phyloP scores from a whole-genome alignment of 2,888 invertebrate genomes.

The Pteria penguin region DNA sequence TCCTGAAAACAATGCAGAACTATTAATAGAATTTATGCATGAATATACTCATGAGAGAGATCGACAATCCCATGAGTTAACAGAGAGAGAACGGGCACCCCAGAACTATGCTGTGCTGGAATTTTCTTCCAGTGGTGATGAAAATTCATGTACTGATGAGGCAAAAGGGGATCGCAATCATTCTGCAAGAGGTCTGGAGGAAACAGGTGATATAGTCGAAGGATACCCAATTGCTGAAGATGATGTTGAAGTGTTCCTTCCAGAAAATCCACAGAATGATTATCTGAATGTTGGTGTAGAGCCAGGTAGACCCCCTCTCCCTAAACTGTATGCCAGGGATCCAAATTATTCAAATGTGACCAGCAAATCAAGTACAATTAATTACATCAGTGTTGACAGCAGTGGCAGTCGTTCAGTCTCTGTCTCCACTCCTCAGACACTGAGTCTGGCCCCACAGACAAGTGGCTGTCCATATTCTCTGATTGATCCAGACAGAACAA shows the following conservation, averaged over 20 bases:
- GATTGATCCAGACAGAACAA: constrained; percentile 96
- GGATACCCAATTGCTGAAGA: constrained; percentile 50
- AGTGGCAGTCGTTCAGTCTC: not conserved
- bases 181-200: constrained; percentile 13
- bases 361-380: constrained; percentile 36
- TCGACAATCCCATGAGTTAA: constrained; percentile 50
- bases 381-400: constrained; percentile 31
- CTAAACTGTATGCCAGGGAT: constrained; percentile 4
- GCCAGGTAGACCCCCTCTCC: constrained; percentile 21
- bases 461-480: constrained; percentile 87
- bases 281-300: constrained; percentile 63
- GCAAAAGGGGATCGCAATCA: constrained; percentile 7
- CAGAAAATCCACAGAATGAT: constrained; percentile 54
- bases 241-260: constrained; percentile 66
- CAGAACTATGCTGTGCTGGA: constrained; percentile 88
- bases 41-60: constrained; percentile 57
- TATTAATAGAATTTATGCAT: constrained; percentile 21
- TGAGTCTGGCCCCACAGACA: constrained; percentile 57
- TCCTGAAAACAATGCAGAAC: constrained; percentile 63
- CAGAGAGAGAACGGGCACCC: constrained; percentile 6
- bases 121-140: constrained; percentile 81
- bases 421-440: not conserved
- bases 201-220: constrained; percentile 35
- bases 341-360: constrained; percentile 59
- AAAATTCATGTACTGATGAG: constrained; percentile 55